Evolutionary conservation across 2,113 vertebrate genomes (phyloP), one percentile per base, ranked within the genome.

Genomic region (Pelecanoides urinatrix): DNA sequence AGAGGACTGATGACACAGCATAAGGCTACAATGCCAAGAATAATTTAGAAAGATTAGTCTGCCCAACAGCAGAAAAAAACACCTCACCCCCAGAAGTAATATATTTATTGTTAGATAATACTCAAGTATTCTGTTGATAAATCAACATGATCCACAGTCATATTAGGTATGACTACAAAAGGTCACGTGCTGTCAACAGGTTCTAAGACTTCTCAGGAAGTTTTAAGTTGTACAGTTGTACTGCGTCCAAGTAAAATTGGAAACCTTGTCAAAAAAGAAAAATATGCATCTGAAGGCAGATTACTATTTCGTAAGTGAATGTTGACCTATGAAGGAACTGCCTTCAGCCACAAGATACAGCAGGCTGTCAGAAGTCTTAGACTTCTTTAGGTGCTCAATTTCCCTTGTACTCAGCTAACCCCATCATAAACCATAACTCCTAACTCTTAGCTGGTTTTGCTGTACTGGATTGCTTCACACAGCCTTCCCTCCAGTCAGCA

Each of bases 191-290:
- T n/a, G 14, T 29, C 34, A 74, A 38, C 22, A 5, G 4, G 15
- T 55, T 72, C 20, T 6, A 42, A 84, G 53, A 61, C 72, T 71
- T 61, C 25, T 18, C 7, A 66, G 30, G n/a, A 74, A 83, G 34
- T 32, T 26, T 36, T 3, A 38, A 56, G 21, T 63, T 44, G 65
- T 3, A 50, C 5, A 63, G 12, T 30, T 19, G 8, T 22, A 67
- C 7, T 23, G 11, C 34, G 32, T 4, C 18, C 0, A 0, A 88
- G 13, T 26, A 74, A 73, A 85, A 53, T 0, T 12, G 15, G 50
- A 85, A 92, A 21, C 11, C 14, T 38, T 73, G 34, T n/a, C 53
- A 50, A 58, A 27, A 52, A 62, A 67, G 10, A 71, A 47, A n/a
- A 56, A 73, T 18, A 66, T 5, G 2, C 34, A 50, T 23, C 61